Evolutionary conservation across 23 tunicate genomes (phyloP), one percentile per base, ranked within the genome.

Genomic region (Halocynthia roretzi): DNA sequence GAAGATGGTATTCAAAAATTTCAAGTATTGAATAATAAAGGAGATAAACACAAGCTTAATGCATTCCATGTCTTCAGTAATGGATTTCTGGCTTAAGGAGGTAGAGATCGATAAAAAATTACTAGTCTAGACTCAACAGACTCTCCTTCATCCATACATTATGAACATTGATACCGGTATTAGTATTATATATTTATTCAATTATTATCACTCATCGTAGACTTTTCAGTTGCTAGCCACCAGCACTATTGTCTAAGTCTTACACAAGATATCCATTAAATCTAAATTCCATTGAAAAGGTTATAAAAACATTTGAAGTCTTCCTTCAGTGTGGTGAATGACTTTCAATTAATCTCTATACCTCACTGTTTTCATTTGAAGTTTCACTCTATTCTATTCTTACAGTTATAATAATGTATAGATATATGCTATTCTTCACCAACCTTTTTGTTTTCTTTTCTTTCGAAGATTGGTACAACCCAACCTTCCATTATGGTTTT

Each of bases 381-480:
- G 15, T n/a, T 14, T 14, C 17, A 0, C 2, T 14, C 15, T 58
- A 58, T 58, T n/a, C 63, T 58, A n/a, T 14, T 58, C 63, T 14
- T 58, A 0, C 63, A n/a, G 4, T 58, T 58, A 58, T 14, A 14
- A 58, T 2, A 58, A 1, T 58, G 63, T 14, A 58, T 58, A 1
- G 17, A 58, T 58, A 14, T 14, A 58, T 58, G 17, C 17, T 58
- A n/a, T 58, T n/a, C 5, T 71, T 52, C 23, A 67, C 53, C 44
- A 71, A 81, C 90, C 78, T 85, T 85, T 64, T 85, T 91, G 76
- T 91, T 78, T 61, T 85, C 86, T 52, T 83, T 85, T 40, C 97
- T 52, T 53, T 93, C 98, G 66, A 93, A 93, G 15, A 93, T 56
- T 15, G 98, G 93, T 52, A 77, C 7, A 10, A 93, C 89, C 98